Evolutionary conservation across 2,888 invertebrate genomes (phyloP), one percentile per base, ranked within the genome.

Genomic region (Cyclophora albipunctata): DNA sequence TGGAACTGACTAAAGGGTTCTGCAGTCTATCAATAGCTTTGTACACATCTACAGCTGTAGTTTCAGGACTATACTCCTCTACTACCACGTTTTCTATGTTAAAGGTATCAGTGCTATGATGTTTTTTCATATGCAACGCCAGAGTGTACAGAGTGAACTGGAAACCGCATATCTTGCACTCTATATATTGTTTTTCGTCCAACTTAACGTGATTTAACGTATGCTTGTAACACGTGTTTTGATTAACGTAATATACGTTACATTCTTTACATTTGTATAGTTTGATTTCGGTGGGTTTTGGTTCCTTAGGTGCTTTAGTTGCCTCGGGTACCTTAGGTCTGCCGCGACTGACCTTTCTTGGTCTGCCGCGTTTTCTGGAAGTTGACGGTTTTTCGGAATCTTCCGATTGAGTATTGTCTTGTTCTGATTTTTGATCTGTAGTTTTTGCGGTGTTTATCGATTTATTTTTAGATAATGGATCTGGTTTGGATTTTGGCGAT

Each of bases 81-180:
- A 80, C 63, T 0, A 73, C 55, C 0, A 81, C 58, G 34, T 69
- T 59, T 5, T 78, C 69, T 0, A 78, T 55, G 34, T 55, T 59
- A 35, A 81, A 79, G 0, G 20, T 20, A 20, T 68, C 65, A 0
- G 41, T 54, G 0, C 57, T 60, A 40, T 80, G 75, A 41, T 81
- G 80, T 1, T 53, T 54, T 5, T 50, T 62, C 48, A 81, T 69
- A 41, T 82, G 82, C 0, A 54, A 50, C 1, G 64, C 69, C 0
- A 82, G 51, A 2, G 70, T 60, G 20, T 67, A 61, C 0, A 75
- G 69, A 2, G 66, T 53, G 47, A 82, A 79, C 48, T 78, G 81
- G 1, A 80, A 60, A 3, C 70, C 64, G 46, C 82, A 82, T 0
- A 81, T 53, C 45, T 82, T 81, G 46, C 82, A 82, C 5, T 69